Evolutionary conservation across 2,797 vertebrate species (phyloP), one percentile per base, ranked within the genome.

Genomic region (Tragopan temminckii): DNA sequence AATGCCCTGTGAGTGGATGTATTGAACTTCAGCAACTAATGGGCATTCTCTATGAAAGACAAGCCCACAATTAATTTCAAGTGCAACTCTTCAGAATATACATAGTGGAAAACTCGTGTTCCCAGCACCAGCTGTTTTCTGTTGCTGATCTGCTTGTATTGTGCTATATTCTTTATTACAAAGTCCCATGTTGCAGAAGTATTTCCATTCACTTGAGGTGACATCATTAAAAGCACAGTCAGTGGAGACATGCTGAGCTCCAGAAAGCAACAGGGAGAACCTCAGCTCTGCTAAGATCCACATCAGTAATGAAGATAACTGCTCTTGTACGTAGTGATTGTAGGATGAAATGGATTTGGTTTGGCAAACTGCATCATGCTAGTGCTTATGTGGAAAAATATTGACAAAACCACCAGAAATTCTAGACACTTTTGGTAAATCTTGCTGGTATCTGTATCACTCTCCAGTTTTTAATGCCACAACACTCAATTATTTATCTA

Each of bases 21-120:
- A n/a, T 36, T 77, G 43, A 64, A 40, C 33, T 75, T 45, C 57
- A 74, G 61, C 48, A 68, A 11, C 11, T 59, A 69, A 64, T 18
- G 35, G 43, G 29, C 19, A 46, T 64, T 52, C 33, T 64, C 10
- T 7, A 17, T 24, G 61, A 86, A 94, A 62, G 38, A 68, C 13
- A 11, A 52, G 58, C 67, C 8, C 23, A 61, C 13, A 78, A 68
- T 40, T 21, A 25, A 25, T 23, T 72, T 66, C 19, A 58, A 31
- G 11, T 20, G 29, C 40, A 48, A 72, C 76, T 62, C 21, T 79
- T 69, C 55, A 53, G 23, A 76, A 38, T 0, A 5, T 46, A 14
- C 3, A 1, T 50, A 27, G 16, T 71, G 15, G 27, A 25, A 76
- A 61, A 0, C 2, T 7, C 4, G 14, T 27, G 9, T 42, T 33